These are phyloP conservation scores for Struthidea cinerea DNA, from an alignment of 2,113 vertebrate species.

Conservation along the genomic window DNA sequence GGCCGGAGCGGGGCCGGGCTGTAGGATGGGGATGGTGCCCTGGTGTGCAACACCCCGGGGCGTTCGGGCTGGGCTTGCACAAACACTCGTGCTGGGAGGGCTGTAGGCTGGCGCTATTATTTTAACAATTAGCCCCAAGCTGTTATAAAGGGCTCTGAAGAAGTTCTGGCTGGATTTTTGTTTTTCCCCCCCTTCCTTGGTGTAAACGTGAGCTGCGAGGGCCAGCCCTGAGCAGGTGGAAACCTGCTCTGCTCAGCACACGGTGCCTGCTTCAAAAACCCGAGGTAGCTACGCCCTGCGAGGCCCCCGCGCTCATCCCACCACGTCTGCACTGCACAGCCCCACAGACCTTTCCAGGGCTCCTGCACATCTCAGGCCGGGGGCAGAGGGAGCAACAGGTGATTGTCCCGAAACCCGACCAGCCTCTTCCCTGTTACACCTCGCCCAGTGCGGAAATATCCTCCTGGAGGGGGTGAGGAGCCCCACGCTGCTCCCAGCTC, in stretches of 20 bases:
- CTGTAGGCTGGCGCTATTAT: not conserved
- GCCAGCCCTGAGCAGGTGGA: not conserved
- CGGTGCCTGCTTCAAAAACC: not conserved
- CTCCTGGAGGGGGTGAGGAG: fast-evolving
- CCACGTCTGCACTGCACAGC: not conserved
- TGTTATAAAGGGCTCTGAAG: not conserved
- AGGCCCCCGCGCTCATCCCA: not conserved
- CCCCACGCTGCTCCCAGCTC: not conserved
- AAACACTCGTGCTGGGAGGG: not conserved
- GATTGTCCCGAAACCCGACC: not conserved
- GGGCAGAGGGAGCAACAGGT: slow-evolving; percentile 31
- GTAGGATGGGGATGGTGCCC: fast-evolving
- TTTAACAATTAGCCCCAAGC: not conserved
- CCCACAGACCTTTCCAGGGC: not conserved
- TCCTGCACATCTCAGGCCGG: not conserved
- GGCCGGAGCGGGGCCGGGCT: not conserved
- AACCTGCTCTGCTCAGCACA: not conserved
- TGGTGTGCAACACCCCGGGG: not conserved
- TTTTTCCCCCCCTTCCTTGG: too few relatives aligned
- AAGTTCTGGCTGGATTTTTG: not conserved
- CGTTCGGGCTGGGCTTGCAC: not conserved
- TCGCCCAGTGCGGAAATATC: not conserved
- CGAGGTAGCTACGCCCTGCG: slow-evolving; percentile 2
- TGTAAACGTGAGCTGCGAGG: not conserved
- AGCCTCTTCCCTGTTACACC: not conserved